These are phyloP conservation scores for Thamnophis sirtalis DNA, from an alignment of 2,113 vertebrate species.

Conservation along the genomic window DNA sequence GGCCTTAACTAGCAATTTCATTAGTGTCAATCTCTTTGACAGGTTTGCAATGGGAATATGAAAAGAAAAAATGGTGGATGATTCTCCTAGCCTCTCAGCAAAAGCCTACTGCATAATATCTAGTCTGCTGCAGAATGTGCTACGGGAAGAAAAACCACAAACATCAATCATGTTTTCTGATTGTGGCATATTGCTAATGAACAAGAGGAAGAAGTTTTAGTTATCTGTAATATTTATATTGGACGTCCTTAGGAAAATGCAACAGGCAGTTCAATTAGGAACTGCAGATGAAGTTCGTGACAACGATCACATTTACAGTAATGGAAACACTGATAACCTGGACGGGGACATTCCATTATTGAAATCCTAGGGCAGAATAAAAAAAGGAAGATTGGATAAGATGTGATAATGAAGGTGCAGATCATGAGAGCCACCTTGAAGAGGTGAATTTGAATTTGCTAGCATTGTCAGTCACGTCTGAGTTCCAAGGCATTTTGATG, in stretches of 20 bases:
- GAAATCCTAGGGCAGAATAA: not conserved
- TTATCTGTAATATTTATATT: not conserved
- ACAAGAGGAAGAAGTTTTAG: not conserved
- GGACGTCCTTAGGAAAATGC: not conserved
- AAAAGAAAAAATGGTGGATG: slow-evolving; percentile 17
- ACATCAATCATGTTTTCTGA: not conserved
- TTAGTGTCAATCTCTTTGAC: slow-evolving; percentile 36
- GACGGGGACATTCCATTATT: not conserved
- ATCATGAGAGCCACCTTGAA: not conserved
- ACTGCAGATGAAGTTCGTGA: not conserved
- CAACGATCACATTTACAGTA: not conserved
- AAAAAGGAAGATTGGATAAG: not conserved
- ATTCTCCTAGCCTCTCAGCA: slow-evolving; percentile 2
- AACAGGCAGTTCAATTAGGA: not conserved
- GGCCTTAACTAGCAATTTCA: slow-evolving; percentile 29
- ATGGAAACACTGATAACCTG: not conserved
- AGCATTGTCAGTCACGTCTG: too few relatives aligned
- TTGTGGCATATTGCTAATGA: not conserved
- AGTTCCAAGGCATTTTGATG: not conserved
- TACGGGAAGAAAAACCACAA: slow-evolving; percentile 20
- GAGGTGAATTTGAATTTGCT: too few relatives aligned
- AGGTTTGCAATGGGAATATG: slow-evolving; percentile 44
- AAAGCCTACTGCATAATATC: not conserved
- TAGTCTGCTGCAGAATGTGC: not conserved
- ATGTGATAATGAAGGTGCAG: not conserved